These are phyloP conservation scores for Cervus canadensis DNA, from an alignment of 2,113 vertebrate species.

Conservation along the genomic window DNA sequence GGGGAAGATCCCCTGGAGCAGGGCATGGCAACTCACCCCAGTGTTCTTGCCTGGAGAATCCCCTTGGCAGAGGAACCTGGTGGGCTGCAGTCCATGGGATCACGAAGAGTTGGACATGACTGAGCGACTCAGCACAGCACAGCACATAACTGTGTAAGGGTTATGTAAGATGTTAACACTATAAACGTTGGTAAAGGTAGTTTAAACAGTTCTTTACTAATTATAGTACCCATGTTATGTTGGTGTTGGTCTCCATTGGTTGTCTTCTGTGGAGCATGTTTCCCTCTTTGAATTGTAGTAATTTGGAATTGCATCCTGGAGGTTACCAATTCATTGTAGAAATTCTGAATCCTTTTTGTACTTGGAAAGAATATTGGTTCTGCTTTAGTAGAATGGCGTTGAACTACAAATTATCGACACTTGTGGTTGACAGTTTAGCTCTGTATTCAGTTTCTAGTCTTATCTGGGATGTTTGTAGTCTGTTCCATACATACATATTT, in stretches of 20 bases:
- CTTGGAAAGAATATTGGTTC: not conserved
- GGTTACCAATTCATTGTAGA: not conserved
- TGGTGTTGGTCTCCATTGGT: not conserved
- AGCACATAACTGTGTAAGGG: not conserved
- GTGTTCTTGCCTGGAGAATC: not conserved
- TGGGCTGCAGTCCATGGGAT: not conserved
- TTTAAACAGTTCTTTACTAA: not conserved
- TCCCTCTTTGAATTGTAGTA: not conserved
- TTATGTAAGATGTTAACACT: not conserved
- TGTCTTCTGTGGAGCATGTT: not conserved
- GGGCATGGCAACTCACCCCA: not conserved
- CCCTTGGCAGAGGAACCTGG: not conserved
- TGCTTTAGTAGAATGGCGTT: not conserved
- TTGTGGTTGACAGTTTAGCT: not conserved
- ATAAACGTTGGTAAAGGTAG: not conserved
- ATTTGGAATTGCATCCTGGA: not conserved
- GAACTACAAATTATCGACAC: not conserved
- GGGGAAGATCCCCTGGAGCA: not conserved
- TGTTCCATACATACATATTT: not conserved
- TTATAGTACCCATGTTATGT: not conserved
- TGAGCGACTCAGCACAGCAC: not conserved
- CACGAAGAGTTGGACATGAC: not conserved
- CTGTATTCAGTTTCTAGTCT: not conserved
- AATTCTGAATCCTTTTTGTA: not conserved
- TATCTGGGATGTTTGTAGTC: not conserved